Conservation (phyloP, 2,113 vertebrate genomes). For the Pipra filicauda region DNA sequence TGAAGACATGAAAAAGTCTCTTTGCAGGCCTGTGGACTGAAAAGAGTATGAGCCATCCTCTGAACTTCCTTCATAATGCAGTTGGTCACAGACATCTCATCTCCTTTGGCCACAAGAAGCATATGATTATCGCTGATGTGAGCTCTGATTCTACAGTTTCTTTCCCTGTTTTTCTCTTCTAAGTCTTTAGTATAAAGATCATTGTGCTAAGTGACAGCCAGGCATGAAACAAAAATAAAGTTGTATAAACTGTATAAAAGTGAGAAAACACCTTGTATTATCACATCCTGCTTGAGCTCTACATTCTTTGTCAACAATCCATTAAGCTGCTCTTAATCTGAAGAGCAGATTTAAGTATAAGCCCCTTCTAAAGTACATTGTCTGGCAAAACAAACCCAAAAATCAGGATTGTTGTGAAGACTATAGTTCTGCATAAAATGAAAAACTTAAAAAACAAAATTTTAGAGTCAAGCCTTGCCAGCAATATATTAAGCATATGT, state of each 20-base stretch:
- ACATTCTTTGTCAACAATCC: conserved; percentile 6
- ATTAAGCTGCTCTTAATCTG: background rate
- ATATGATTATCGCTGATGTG: background rate
- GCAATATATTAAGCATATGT: background rate
- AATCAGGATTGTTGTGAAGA: background rate
- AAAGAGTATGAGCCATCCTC: background rate
- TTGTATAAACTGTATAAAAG: background rate
- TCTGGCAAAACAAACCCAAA: conserved; percentile 12
- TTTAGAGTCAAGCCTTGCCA: background rate
- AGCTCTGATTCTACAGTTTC: background rate
- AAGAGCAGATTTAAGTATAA: conserved; percentile 20
- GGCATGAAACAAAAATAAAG: background rate
- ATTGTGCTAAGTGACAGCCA: background rate
- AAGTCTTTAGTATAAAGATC: background rate
- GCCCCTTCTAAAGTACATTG: background rate
- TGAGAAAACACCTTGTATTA: conserved; percentile 8
- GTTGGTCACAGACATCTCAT: background rate
- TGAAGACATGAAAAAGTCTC: background rate
- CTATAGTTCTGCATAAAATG: background rate
- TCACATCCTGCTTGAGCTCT: background rate
- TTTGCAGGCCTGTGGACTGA: background rate
- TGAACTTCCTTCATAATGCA: background rate
- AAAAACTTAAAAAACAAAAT: background rate
- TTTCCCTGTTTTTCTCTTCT: background rate
- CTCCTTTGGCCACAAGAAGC: background rate